These are phyloP conservation scores for Aegithalos caudatus DNA, from an alignment of 2,113 vertebrate genomes.

Conservation along the genomic window DNA sequence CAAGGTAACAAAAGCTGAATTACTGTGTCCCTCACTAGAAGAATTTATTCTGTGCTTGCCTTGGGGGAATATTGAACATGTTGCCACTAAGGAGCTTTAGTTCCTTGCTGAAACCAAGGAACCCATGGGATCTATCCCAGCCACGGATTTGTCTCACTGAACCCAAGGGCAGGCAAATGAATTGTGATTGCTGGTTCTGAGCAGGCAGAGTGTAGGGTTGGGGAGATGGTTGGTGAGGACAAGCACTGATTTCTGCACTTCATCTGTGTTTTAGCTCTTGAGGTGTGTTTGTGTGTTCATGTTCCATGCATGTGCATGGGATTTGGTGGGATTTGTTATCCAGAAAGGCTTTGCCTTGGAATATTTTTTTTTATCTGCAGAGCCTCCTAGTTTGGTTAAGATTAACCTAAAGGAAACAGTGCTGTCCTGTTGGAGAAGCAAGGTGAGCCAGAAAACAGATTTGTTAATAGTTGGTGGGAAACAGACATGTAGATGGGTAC, in stretches of 20 bases:
- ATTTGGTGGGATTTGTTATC: neutral
- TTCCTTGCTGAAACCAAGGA: neutral
- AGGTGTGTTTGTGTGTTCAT: neutral
- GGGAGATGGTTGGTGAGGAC: neutral
- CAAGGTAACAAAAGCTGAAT: neutral
- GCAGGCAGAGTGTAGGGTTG: neutral
- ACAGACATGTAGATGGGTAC: neutral
- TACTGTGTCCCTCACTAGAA: neutral
- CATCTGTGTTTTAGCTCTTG: neutral
- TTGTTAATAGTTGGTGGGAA: neutral
- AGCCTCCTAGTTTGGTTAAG: neutral
- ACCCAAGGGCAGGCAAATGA: neutral
- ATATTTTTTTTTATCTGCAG: neutral
- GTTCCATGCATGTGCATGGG: rapidly evolving
- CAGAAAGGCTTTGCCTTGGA: neutral
- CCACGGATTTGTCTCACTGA: neutral
- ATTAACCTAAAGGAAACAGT: neutral
- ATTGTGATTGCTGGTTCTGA: slow-evolving; percentile 23
- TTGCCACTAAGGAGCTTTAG: neutral
- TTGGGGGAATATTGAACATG: neutral
- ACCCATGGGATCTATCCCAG: neutral
- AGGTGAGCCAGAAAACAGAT: neutral
- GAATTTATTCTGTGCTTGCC: neutral
- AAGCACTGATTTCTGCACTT: slow-evolving; percentile 12
- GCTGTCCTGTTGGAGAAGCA: neutral